Conservation (phyloP, 2,888 invertebrate species). For the Melanargia galathea region DNA sequence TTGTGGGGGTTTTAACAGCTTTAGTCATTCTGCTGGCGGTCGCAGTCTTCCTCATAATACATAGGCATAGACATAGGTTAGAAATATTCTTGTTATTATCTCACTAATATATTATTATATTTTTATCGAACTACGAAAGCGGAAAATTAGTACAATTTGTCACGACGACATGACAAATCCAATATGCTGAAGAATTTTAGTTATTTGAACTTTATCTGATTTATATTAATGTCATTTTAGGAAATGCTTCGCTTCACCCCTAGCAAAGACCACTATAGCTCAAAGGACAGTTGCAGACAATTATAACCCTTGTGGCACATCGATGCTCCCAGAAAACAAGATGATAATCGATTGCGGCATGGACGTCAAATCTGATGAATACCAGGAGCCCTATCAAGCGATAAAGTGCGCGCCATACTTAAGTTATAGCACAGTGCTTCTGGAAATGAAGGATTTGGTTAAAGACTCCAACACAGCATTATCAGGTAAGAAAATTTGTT, state of each 20-base stretch:
- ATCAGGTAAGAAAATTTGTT: slow-evolving; percentile 56
- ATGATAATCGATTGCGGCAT: slow-evolving; percentile 81
- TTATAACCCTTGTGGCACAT: slow-evolving; percentile 79
- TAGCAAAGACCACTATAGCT: slow-evolving; percentile 75
- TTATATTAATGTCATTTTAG: slow-evolving; percentile 47
- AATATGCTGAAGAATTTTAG: too few species aligned
- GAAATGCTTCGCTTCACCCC: slow-evolving; percentile 88
- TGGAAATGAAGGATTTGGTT: slow-evolving; percentile 88
- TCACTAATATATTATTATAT: neutral
- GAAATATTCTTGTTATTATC: neutral
- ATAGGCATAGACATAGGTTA: slow-evolving; percentile 83
- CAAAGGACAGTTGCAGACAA: slow-evolving; percentile 78
- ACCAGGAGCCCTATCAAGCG: slow-evolving; percentile 91
- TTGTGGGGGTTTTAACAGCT: slow-evolving; percentile 88
- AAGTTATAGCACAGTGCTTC: slow-evolving; percentile 88
- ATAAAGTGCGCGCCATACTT: slow-evolving; percentile 89
- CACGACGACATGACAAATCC: too few species aligned
- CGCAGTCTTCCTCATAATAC: slow-evolving; percentile 87
- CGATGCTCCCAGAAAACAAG: slow-evolving; percentile 79
- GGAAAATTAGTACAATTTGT: too few species aligned
- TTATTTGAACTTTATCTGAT: too few species aligned
- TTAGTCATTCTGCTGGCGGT: slow-evolving; percentile 87
- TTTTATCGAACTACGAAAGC: too few species aligned
- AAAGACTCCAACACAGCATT: slow-evolving; percentile 71
- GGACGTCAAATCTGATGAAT: slow-evolving; percentile 86